These are phyloP conservation scores for Heliconius hermathena DNA, from an alignment of 1,140 invertebrate species.

Conservation along the genomic window DNA sequence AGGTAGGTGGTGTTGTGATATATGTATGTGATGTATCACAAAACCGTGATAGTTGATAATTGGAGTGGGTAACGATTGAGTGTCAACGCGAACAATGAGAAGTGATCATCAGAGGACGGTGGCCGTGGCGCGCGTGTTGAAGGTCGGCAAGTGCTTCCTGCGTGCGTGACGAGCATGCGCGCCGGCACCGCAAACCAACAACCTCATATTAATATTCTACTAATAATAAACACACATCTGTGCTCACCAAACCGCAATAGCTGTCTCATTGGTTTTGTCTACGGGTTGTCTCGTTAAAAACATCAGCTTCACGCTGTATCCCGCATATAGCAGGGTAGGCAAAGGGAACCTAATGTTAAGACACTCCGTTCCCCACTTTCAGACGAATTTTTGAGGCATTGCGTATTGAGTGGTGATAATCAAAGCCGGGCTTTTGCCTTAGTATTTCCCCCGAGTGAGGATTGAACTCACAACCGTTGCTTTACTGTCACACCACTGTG, in stretches of 20 bases:
- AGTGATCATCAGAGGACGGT: constrained; percentile 54
- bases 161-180: constrained; percentile 75
- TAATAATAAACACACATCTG: constrained; percentile 41
- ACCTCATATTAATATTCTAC: constrained; percentile 44
- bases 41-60: constrained; percentile 5
- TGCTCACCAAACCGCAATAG: constrained; percentile 34
- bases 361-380: too few species aligned
- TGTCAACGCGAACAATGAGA: constrained; percentile 59
- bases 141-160: constrained; percentile 74
- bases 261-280: constrained; percentile 29
- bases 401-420: too few species aligned
- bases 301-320: not conserved
- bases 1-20: not conserved
- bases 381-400: too few species aligned
- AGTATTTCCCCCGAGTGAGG: too few species aligned
- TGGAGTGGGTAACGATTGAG: constrained; percentile 28
- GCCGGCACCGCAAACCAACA: constrained; percentile 37
- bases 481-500: too few species aligned
- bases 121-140: constrained; percentile 70
- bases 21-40: not conserved
- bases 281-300: constrained; percentile 26
- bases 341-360: too few species aligned
- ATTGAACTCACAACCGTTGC: too few species aligned
- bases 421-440: too few species aligned
- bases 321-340: too few species aligned